phyloP scores from a whole-genome alignment of 2,113 vertebrate species.

The Neodontobutis hainanensis region DNA sequence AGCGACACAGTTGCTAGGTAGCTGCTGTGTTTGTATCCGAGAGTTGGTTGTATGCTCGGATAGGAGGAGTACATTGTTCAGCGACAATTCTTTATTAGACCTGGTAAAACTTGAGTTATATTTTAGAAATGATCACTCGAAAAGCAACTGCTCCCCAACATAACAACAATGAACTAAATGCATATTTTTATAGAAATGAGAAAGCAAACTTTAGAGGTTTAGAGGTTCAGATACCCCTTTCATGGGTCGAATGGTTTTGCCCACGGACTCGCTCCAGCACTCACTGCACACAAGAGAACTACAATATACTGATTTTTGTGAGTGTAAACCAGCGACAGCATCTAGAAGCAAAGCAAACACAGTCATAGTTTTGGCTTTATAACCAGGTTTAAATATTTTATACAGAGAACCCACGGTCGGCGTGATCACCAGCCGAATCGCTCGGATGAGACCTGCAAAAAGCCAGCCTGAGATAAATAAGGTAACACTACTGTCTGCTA shows the following conservation, averaged over 20 bases:
- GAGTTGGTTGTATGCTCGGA: slow-evolving; percentile 13
- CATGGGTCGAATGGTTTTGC: slow-evolving; percentile 65
- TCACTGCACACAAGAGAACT: slow-evolving; percentile 47
- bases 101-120: background rate
- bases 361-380: background rate
- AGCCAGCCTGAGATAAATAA: slow-evolving; percentile 55
- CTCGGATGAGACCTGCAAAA: slow-evolving; percentile 47
- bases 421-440: slow-evolving; percentile 12
- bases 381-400: background rate
- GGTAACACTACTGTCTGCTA: slow-evolving; percentile 55
- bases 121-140: background rate
- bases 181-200: slow-evolving; percentile 1
- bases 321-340: slow-evolving; percentile 29
- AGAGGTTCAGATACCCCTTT: slow-evolving; percentile 23
- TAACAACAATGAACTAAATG: too few species aligned
- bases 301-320: slow-evolving; percentile 45
- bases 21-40: slow-evolving; percentile 52
- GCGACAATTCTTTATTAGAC: too few species aligned
- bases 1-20: slow-evolving; percentile 72
- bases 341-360: slow-evolving; percentile 13
- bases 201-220: slow-evolving; percentile 58
- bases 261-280: slow-evolving; percentile 67
- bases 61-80: background rate
- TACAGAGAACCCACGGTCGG: background rate
- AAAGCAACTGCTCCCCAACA: too few species aligned